phyloP scores from a whole-genome alignment of 2,113 vertebrate species.

The Tylochromis polylepis region DNA sequence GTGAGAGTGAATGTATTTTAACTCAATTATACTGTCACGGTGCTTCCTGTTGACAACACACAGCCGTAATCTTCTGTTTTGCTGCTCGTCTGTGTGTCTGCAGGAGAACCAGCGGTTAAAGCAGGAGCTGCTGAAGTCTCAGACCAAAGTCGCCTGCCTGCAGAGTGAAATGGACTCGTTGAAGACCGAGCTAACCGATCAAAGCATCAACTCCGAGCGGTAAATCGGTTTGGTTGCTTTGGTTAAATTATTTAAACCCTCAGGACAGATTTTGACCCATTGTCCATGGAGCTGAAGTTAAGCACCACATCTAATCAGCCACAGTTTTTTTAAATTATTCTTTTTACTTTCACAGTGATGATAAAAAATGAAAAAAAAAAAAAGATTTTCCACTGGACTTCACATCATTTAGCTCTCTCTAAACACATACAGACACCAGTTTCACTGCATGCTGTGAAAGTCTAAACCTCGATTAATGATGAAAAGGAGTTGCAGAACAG shows the following conservation, averaged over 20 bases:
- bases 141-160: constrained; percentile 88
- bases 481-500: background rate
- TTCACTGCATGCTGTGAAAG: background rate
- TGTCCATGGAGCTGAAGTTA: background rate
- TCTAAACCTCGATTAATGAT: background rate
- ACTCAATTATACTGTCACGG: background rate
- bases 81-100: background rate
- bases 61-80: background rate
- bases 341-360: background rate
- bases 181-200: constrained; percentile 91
- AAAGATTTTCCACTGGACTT: background rate
- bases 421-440: background rate
- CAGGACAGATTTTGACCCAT: background rate
- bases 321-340: background rate
- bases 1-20: constrained; percentile 70
- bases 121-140: constrained; percentile 90
- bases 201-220: constrained; percentile 87
- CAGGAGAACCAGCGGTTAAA: constrained; percentile 94
- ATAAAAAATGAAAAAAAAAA: background rate
- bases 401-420: background rate
- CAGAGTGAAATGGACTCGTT: constrained; percentile 91
- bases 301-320: background rate
- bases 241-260: background rate
- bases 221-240: constrained; percentile 39
- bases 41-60: background rate